Conservation (phyloP, 1,140 invertebrate species). For the Drosophila chauvacae region DNA sequence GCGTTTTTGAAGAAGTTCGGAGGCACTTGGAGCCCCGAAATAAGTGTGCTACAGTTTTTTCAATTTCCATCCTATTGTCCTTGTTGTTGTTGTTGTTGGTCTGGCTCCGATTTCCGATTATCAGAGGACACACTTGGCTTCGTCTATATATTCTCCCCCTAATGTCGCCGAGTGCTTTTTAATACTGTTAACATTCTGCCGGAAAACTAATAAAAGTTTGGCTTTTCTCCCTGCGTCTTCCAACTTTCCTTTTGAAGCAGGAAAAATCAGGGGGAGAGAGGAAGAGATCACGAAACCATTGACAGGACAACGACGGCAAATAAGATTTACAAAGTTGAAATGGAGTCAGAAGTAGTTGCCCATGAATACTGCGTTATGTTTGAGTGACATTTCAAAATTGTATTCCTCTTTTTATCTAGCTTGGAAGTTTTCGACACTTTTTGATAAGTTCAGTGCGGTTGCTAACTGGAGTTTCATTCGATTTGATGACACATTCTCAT, state of each 20-base stretch:
- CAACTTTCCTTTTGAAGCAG: neutral
- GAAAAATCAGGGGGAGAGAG: neutral
- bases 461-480: neutral
- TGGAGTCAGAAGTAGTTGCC: slow-evolving; percentile 30
- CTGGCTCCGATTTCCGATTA: slow-evolving; percentile 37
- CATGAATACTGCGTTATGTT: slow-evolving; percentile 62
- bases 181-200: slow-evolving; percentile 67
- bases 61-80: slow-evolving; percentile 50
- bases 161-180: slow-evolving; percentile 68
- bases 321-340: slow-evolving; percentile 64
- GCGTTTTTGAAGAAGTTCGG: slow-evolving; percentile 75
- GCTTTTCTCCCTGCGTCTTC: slow-evolving; percentile 21
- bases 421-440: slow-evolving; percentile 16
- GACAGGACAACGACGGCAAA: slow-evolving; percentile 48
- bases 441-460: neutral
- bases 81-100: slow-evolving; percentile 17
- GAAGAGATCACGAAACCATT: slow-evolving; percentile 46
- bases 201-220: slow-evolving; percentile 72
- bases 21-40: slow-evolving; percentile 41
- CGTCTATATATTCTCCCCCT: slow-evolving; percentile 38
- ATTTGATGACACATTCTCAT: neutral
- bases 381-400: slow-evolving; percentile 57
- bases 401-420: slow-evolving; percentile 29
- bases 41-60: slow-evolving; percentile 67
- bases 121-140: slow-evolving; percentile 34